Evolutionary conservation across 1,140 invertebrate genomes (phyloP).

Genomic region (Hesperophylax magnus): DNA sequence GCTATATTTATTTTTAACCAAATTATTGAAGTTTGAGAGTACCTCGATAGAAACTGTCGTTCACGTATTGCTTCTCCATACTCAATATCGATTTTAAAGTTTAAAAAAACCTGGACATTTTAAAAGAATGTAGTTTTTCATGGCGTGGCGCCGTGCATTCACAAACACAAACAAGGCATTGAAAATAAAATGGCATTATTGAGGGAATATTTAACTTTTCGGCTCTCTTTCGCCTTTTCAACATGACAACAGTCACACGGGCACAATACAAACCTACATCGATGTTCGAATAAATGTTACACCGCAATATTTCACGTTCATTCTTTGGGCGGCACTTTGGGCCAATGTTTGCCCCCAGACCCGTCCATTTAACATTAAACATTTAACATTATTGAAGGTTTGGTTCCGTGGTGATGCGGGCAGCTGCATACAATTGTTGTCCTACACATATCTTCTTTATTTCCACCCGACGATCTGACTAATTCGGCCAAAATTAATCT

Average conservation of each 20-base stretch:
- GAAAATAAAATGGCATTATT: slow-evolving; percentile 53
- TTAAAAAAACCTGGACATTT: too few relatives aligned
- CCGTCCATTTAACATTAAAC: not conserved
- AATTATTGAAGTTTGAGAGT: too few relatives aligned
- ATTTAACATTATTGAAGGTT: not conserved
- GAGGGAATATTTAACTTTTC: slow-evolving; percentile 57
- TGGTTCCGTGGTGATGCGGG: not conserved
- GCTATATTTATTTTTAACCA: too few relatives aligned
- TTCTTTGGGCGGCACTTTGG: slow-evolving; percentile 53
- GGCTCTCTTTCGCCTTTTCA: slow-evolving; percentile 54
- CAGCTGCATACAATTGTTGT: slow-evolving; percentile 1
- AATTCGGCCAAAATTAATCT: too few relatives aligned
- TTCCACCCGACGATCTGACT: too few relatives aligned
- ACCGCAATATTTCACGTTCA: slow-evolving; percentile 57
- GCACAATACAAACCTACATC: slow-evolving; percentile 50
- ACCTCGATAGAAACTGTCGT: too few relatives aligned
- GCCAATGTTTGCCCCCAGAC: slow-evolving; percentile 37
- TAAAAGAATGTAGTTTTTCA: slow-evolving; percentile 16
- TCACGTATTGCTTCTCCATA: too few relatives aligned
- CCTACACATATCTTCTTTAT: not conserved
- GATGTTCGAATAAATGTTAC: slow-evolving; percentile 57
- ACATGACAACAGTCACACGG: slow-evolving; percentile 50
- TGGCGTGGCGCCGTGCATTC: slow-evolving; percentile 49
- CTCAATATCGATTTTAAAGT: too few relatives aligned
- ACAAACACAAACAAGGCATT: slow-evolving; percentile 24